These are phyloP conservation scores for Cantharis rustica DNA, from an alignment of 2,888 invertebrate genomes.

Conservation along the genomic window DNA sequence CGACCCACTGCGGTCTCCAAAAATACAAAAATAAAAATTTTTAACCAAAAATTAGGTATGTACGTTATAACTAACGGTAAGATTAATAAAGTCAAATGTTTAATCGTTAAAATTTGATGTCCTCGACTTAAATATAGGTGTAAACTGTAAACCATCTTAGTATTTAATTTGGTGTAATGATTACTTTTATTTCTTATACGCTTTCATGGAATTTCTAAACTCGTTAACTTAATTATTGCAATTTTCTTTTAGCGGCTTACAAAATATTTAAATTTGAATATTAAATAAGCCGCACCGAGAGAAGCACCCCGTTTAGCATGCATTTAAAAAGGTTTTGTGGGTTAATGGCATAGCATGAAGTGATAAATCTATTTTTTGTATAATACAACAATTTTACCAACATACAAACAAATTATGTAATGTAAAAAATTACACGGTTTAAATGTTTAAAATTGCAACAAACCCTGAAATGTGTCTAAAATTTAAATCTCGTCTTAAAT, in stretches of 20 bases:
- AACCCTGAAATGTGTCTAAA: neutral
- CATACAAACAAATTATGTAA: neutral
- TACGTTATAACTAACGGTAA: neutral
- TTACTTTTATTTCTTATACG: neutral
- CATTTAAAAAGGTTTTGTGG: neutral
- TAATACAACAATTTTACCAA: neutral
- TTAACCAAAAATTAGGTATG: neutral
- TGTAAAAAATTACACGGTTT: neutral
- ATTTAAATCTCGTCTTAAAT: neutral
- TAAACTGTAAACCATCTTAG: neutral
- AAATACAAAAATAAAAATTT: neutral
- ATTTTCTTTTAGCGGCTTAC: neutral
- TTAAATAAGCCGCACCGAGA: neutral
- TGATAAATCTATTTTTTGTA: neutral
- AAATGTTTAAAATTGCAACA: neutral
- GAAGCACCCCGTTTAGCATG: neutral
- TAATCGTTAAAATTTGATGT: neutral
- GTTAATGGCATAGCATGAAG: neutral
- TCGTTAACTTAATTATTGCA: neutral
- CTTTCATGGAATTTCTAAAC: neutral
- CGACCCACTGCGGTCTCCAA: neutral
- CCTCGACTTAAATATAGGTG: neutral
- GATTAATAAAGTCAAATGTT: neutral
- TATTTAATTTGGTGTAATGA: neutral
- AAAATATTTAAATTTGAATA: neutral